Evolutionary conservation across 2,113 vertebrate genomes (phyloP), one percentile per base, ranked within the genome.

Genomic region (Pungitius pungitius): DNA sequence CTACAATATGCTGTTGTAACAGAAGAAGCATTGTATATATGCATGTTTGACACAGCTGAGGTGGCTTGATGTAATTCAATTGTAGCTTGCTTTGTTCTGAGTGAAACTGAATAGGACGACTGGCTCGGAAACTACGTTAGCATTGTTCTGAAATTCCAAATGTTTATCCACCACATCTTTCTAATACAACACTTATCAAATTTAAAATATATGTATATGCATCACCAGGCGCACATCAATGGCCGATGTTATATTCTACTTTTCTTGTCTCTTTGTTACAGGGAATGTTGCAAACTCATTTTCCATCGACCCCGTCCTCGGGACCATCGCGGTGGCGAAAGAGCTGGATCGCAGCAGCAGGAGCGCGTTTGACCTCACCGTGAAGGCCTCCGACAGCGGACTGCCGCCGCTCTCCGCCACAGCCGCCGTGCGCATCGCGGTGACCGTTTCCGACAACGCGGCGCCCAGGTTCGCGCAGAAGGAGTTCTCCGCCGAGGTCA

Each of bases 211-310:
- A 42, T 13, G 17, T 42, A 2, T 51, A 39, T 26, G 24, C n/a
- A 47, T 61, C 40, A 9, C 42, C 10, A 72, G 52, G 54, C 37
- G 45, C 20, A 30, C 47, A 26, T 49, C 45, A 59, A 26, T 62
- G 12, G 39, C 40, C 17, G 22, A 13, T 9, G 22, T 54, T 54
- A 11, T 54, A 2, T 33, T 20, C 13, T 52, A 68, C 77, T 54
- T 79, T 62, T 63, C 1, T 83, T 6, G 78, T 64, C 57, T 83
- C 68, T 84, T 24, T 75, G 62, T 80, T 35, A 35, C 87, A 99
- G 98, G 98, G 83, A 99, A 99, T 85, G 91, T 95, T 89, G 97
- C 95, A 81, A 97, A 99, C 93, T 92, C 95, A 65, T 99, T 99
- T 84, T 91, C 89, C 67, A 95, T 99, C 1, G 95, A 99, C 89